Conservation (phyloP, 2,888 invertebrate species). For the Philhelius pedissequus region DNA sequence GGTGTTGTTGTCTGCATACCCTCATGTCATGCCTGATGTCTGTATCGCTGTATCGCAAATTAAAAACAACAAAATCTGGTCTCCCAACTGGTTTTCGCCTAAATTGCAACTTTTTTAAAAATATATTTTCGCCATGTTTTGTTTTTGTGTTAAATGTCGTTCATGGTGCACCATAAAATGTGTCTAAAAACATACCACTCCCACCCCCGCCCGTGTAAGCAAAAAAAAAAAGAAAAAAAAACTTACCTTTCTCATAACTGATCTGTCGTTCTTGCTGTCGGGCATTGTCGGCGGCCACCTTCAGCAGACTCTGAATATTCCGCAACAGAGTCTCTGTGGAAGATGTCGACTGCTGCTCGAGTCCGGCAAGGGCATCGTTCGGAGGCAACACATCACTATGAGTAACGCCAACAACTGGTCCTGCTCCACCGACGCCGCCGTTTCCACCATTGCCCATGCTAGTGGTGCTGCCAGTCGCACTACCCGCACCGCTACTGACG, state of each 20-base stretch:
- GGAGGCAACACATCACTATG: constrained; percentile 74
- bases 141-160: constrained; percentile 47
- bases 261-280: constrained; percentile 97
- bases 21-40: not conserved
- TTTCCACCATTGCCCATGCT: constrained; percentile 74
- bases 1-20: not conserved
- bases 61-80: not conserved
- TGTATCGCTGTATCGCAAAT: not conserved
- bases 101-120: constrained; percentile 22
- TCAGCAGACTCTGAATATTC: constrained; percentile 96
- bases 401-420: constrained; percentile 74
- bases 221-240: not conserved
- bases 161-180: constrained; percentile 15
- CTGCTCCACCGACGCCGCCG: constrained; percentile 72
- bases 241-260: constrained; percentile 96
- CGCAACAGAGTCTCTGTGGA: constrained; percentile 96
- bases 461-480: constrained; percentile 73
- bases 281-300: constrained; percentile 98
- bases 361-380: constrained; percentile 76
- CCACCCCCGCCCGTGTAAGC: not conserved
- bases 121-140: not conserved
- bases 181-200: not conserved
- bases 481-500: constrained; percentile 73
- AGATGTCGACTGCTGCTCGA: constrained; percentile 76
- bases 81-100: constrained; percentile 50